Conservation (phyloP, 2,113 vertebrate species). For the Amia ocellicauda region DNA sequence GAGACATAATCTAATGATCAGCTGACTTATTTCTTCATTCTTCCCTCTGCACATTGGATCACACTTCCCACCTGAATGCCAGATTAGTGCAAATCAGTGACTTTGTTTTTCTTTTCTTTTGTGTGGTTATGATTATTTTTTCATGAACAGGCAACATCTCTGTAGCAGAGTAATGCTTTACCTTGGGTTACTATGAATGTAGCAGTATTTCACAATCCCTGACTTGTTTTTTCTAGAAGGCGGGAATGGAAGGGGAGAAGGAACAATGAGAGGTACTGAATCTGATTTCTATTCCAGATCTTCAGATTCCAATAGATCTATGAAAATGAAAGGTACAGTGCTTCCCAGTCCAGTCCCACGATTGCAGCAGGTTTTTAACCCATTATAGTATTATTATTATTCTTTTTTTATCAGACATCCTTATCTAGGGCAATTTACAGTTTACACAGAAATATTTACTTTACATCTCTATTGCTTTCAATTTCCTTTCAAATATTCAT, state of each 20-base stretch:
- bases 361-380: neutral
- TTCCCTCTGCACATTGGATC: neutral
- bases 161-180: constrained; percentile 53
- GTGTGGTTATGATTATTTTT: neutral
- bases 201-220: constrained; percentile 71
- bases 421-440: no score
- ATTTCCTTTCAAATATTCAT: no score
- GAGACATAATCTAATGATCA: neutral
- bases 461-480: no score
- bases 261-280: constrained; percentile 21
- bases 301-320: neutral
- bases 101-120: no score
- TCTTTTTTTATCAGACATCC: no score
- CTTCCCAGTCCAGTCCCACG: neutral
- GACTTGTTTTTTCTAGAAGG: constrained; percentile 74
- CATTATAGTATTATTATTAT: neutral
- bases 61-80: neutral
- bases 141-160: constrained; percentile 22
- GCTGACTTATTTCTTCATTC: neutral
- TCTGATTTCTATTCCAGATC: neutral
- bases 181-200: constrained; percentile 72
- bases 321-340: neutral
- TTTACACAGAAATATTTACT: no score
- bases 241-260: constrained; percentile 52
- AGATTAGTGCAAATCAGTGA: no score